phyloP scores from a whole-genome alignment of 2,888 invertebrate genomes.

The Polydrusus pterygomalis region DNA sequence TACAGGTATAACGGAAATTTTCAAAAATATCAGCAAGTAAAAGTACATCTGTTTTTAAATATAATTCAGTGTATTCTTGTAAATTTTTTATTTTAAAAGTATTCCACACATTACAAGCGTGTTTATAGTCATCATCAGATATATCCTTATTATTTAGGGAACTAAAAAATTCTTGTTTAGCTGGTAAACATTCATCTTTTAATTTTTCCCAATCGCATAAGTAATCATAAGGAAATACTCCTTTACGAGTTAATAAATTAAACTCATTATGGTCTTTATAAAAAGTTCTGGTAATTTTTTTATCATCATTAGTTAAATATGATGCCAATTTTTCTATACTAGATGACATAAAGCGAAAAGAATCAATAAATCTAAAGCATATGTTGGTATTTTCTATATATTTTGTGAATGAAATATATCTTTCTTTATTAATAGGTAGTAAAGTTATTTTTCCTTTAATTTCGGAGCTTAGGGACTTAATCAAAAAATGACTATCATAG shows the following conservation, averaged over 20 bases:
- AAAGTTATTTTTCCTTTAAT: conserved; percentile 1
- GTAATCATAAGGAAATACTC: conserved; percentile 26
- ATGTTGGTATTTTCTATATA: conserved; percentile 46
- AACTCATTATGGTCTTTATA: conserved; percentile 1
- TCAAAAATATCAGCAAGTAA: conserved; percentile 33
- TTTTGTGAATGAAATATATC: conserved; percentile 59
- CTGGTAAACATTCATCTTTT: background rate
- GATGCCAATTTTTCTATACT: conserved; percentile 3
- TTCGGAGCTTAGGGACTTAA: background rate
- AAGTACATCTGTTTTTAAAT: conserved; percentile 21
- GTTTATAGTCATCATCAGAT: conserved; percentile 11
- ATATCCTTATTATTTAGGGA: background rate
- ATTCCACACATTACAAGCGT: conserved; percentile 25
- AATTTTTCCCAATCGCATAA: conserved; percentile 20
- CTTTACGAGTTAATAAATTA: background rate
- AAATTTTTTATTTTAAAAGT: conserved; percentile 29
- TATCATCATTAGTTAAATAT: conserved; percentile 1
- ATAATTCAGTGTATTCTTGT: conserved; percentile 14
- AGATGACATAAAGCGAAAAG: conserved; percentile 5
- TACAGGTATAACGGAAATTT: conserved; percentile 23
- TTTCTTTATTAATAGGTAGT: conserved; percentile 4
- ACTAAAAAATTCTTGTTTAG: background rate
- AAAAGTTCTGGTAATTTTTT: background rate
- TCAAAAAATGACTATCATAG: conserved; percentile 21
- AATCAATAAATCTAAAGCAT: conserved; percentile 40